phyloP scores from a whole-genome alignment of 2,113 vertebrate species.

The Pipa parva region DNA sequence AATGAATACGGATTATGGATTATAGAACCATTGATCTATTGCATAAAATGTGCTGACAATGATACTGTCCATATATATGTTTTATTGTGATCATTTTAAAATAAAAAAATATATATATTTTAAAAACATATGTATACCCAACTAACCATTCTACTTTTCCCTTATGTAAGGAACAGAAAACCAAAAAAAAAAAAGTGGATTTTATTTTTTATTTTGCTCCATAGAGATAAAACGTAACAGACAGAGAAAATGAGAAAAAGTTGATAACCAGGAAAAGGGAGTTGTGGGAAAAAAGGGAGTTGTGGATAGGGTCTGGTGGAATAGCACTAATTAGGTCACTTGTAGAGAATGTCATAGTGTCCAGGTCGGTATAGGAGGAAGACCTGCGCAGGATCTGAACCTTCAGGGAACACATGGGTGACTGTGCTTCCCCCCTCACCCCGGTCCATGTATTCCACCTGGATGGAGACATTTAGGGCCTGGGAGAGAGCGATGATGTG shows the following conservation, averaged over 20 bases:
- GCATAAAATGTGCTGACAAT: too few relatives aligned
- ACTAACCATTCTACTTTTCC: too few relatives aligned
- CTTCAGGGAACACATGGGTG: constrained; percentile 87
- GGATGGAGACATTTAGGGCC: constrained; percentile 81
- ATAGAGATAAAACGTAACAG: constrained; percentile 36
- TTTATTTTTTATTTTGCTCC: constrained; percentile 31
- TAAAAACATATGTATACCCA: too few relatives aligned
- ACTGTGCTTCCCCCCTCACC: constrained; percentile 87
- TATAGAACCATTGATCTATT: too few relatives aligned
- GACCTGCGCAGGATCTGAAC: constrained; percentile 83
- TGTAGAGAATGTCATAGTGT: constrained; percentile 95
- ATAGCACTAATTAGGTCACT: constrained; percentile 56
- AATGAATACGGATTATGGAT: too few relatives aligned
- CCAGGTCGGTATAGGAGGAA: constrained; percentile 90
- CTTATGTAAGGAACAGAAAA: too few relatives aligned
- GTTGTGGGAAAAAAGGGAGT: background rate
- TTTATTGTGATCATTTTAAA: too few relatives aligned
- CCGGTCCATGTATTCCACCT: constrained; percentile 94
- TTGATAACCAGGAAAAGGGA: background rate
- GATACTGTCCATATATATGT: too few relatives aligned
- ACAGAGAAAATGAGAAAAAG: constrained; percentile 6
- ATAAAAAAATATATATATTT: too few relatives aligned
- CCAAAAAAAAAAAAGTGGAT: too few relatives aligned
- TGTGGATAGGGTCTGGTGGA: background rate
- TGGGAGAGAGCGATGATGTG: constrained; percentile 93